These are phyloP conservation scores for Pipistrellus pygmaeus DNA, from an alignment of 2,797 vertebrate species.

Conservation along the genomic window DNA sequence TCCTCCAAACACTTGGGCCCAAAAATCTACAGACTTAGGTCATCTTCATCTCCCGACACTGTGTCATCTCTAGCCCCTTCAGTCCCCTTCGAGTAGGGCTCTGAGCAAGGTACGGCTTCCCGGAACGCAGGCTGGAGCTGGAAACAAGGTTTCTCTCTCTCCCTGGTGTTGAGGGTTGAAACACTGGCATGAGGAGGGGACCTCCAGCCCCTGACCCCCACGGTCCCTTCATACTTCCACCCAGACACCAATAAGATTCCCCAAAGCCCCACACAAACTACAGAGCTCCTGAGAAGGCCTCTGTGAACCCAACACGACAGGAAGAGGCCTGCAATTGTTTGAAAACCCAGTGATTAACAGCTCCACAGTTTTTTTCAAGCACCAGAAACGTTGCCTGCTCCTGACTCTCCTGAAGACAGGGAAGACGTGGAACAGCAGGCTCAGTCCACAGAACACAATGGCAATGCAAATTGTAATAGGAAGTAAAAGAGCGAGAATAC, in stretches of 20 bases:
- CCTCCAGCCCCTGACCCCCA: not conserved
- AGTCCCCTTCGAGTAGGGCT: not conserved
- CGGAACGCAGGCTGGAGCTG: not conserved
- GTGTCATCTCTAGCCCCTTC: not conserved
- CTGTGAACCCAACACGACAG: not conserved
- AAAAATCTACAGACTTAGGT: not conserved
- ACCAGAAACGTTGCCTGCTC: not conserved
- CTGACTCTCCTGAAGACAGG: not conserved
- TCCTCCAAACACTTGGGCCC: not conserved
- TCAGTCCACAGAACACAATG: not conserved
- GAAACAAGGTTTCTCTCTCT: not conserved
- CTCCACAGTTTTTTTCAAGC: conserved; percentile 46
- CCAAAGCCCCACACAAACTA: not conserved
- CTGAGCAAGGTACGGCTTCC: not conserved
- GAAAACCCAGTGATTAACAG: conserved; percentile 58
- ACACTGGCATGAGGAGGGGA: not conserved
- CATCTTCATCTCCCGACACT: not conserved
- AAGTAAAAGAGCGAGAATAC: rapidly evolving
- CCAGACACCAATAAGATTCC: not conserved
- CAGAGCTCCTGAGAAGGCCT: not conserved
- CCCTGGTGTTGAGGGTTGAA: not conserved
- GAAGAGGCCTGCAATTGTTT: not conserved
- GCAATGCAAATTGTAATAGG: not conserved
- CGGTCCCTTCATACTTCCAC: not conserved
- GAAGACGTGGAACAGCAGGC: not conserved